Conservation (phyloP, 2,888 invertebrate species). For the Calliphora vomitoria region DNA sequence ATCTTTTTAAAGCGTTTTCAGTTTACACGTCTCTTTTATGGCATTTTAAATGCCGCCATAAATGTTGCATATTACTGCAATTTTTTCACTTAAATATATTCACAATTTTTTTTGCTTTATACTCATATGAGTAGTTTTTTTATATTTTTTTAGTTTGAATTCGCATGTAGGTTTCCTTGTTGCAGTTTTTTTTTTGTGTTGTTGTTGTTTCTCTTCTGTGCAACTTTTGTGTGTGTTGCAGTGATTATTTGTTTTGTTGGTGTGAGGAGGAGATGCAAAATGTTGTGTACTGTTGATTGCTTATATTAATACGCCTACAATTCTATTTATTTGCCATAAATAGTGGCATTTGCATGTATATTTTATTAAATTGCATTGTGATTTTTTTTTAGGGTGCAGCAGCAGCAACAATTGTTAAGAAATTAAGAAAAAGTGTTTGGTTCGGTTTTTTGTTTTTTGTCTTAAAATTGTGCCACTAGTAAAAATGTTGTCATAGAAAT, state of each 20-base stretch:
- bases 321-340: constrained; percentile 65
- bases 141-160: constrained; percentile 8
- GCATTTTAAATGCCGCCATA: constrained; percentile 73
- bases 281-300: constrained; percentile 65
- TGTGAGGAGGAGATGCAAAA: constrained; percentile 48
- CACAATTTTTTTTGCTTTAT: not conserved
- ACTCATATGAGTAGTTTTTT: constrained; percentile 31
- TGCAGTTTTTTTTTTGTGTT: not conserved
- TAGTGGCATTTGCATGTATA: constrained; percentile 64
- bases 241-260: constrained; percentile 42
- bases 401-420: constrained; percentile 33
- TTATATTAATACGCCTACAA: constrained; percentile 69
- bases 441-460: constrained; percentile 10
- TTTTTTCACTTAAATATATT: constrained; percentile 57
- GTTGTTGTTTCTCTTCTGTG: not conserved
- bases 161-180: constrained; percentile 63
- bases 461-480: constrained; percentile 56
- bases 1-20: constrained; percentile 34
- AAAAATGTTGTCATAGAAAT: constrained; percentile 47
- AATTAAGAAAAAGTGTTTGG: constrained; percentile 63
- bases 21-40: constrained; percentile 69
- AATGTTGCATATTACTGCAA: constrained; percentile 71
- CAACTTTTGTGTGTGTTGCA: constrained; percentile 28
- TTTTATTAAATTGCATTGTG: constrained; percentile 60
- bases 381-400: constrained; percentile 62